Evolutionary conservation across 2,113 vertebrate species (phyloP).

Genomic region (Larimichthys polyactis): DNA sequence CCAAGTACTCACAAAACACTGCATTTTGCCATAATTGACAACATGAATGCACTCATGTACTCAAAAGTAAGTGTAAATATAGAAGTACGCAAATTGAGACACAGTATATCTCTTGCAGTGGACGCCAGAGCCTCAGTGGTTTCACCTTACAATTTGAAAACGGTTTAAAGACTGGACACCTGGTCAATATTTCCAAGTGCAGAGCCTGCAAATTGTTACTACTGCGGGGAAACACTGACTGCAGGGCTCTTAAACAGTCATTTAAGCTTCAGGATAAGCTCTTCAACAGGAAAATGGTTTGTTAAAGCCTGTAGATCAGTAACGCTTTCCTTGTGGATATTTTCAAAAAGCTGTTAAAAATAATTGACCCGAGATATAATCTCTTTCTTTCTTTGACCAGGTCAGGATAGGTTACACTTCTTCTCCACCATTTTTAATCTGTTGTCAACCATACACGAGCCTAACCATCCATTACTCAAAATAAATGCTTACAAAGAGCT

Average conservation of each 20-base stretch:
- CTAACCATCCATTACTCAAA: neutral
- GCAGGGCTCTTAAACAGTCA: neutral
- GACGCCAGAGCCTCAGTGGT: neutral
- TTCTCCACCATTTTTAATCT: neutral
- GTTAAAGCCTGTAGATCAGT: neutral
- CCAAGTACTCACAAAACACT: no score
- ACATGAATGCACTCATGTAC: no score
- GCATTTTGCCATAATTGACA: no score
- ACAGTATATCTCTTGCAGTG: neutral
- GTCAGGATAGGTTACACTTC: no score
- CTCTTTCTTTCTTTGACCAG: no score
- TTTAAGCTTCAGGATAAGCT: neutral
- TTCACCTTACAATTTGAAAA: neutral
- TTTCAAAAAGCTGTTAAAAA: neutral
- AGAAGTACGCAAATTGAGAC: no score
- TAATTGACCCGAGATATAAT: neutral
- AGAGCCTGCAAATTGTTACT: neutral
- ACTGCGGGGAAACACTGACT: neutral
- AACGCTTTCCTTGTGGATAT: neutral
- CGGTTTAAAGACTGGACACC: neutral
- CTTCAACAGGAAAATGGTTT: neutral
- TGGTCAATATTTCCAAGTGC: no score
- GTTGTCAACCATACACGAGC: neutral
- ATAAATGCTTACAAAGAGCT: conserved; percentile 11
- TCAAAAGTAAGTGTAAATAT: no score